These are phyloP conservation scores for Ophiothrix spiculata DNA, from an alignment of 35 echinoderm and acorn worm genomes.

Conservation along the genomic window DNA sequence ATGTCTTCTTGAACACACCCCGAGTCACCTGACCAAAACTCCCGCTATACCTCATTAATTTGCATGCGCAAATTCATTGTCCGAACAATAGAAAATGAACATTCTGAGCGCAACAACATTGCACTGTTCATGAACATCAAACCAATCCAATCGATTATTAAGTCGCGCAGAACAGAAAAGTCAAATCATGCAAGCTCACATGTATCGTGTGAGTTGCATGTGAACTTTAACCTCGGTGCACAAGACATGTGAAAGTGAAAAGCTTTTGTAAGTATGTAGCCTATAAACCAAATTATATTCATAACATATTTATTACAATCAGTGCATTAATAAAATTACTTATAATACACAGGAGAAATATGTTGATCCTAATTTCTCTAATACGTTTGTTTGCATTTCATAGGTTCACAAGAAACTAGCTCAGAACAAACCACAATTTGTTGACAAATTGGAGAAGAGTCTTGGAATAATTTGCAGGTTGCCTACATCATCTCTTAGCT, in stretches of 20 bases:
- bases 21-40: no score
- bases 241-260: no score
- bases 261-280: no score
- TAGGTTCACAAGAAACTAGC: slow-evolving; percentile 24
- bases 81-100: no score
- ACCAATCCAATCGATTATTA: background rate
- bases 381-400: background rate
- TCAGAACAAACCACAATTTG: slow-evolving; percentile 1
- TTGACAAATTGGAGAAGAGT: background rate
- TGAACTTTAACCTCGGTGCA: no score
- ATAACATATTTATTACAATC: background rate
- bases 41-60: no score
- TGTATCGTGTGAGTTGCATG: no score
- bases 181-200: no score
- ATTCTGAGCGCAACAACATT: background rate
- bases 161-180: background rate
- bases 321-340: background rate
- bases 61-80: no score
- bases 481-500: slow-evolving; percentile 11
- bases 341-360: background rate
- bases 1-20: no score
- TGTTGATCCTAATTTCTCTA: background rate
- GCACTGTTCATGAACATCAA: no score
- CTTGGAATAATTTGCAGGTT: slow-evolving; percentile 4
- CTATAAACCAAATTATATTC: background rate